Conservation (phyloP, 2,888 invertebrate genomes). For the Argynnis bischoffii region DNA sequence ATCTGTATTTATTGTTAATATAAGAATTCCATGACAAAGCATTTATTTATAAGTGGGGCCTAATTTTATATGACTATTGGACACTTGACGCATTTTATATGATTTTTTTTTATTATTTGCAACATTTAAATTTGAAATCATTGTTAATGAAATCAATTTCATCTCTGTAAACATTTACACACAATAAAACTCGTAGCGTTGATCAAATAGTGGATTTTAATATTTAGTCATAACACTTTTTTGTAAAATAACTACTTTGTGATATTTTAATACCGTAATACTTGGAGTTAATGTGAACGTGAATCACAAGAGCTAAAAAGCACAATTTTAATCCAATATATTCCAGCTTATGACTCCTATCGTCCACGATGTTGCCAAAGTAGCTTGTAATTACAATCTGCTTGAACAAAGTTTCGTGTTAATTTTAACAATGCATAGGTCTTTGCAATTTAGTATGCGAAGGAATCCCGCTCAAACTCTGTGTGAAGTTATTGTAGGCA, state of each 20-base stretch:
- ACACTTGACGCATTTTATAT: conserved; percentile 12
- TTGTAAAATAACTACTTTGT: conserved; percentile 16
- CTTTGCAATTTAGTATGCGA: conserved; percentile 15
- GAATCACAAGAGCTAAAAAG: conserved; percentile 43
- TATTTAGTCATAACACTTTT: conserved; percentile 7
- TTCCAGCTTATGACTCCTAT: conserved; percentile 60
- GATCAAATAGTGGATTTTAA: conserved; percentile 15
- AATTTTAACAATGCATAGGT: conserved; percentile 34
- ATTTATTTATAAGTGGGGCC: conserved; percentile 76
- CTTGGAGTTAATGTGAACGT: conserved; percentile 1
- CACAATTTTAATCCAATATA: conserved; percentile 53
- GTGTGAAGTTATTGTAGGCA: conserved; percentile 52
- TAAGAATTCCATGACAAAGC: conserved; percentile 74
- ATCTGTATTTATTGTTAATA: conserved; percentile 60
- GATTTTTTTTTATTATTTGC: conserved; percentile 43
- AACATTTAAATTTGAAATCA: background rate
- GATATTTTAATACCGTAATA: conserved; percentile 18
- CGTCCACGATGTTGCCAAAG: conserved; percentile 80
- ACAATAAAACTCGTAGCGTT: conserved; percentile 5
- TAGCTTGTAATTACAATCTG: conserved; percentile 63
- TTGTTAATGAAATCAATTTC: conserved; percentile 20
- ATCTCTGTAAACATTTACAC: conserved; percentile 43
- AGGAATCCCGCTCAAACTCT: conserved; percentile 58
- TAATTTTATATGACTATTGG: conserved; percentile 63
- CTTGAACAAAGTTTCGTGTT: conserved; percentile 43